Evolutionary conservation across 2,888 invertebrate species (phyloP).

Genomic region (Lomographa bimaculata): DNA sequence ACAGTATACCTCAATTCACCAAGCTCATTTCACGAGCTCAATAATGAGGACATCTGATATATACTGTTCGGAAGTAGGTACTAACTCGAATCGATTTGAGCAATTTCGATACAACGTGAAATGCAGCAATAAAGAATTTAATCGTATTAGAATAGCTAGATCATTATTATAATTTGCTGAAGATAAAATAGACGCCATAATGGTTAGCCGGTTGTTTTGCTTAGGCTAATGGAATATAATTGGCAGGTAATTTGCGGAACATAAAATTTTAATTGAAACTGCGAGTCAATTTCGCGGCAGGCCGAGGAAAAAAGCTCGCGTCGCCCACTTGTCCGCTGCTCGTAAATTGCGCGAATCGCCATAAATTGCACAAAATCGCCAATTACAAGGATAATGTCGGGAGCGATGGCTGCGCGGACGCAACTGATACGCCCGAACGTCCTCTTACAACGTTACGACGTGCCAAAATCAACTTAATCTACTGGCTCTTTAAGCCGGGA

Average conservation of each 20-base stretch:
- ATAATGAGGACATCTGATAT: conserved; percentile 11
- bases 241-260: conserved; percentile 72
- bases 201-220: conserved; percentile 49
- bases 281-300: conserved; percentile 60
- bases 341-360: conserved; percentile 78
- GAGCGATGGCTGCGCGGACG: conserved; percentile 48
- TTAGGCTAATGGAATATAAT: conserved; percentile 70
- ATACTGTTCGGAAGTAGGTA: too few relatives aligned
- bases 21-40: conserved; percentile 1
- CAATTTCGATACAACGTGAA: conserved; percentile 2
- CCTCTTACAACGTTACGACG: conserved; percentile 39
- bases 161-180: conserved; percentile 34
- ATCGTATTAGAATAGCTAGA: conserved; percentile 32
- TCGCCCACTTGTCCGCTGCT: conserved; percentile 78
- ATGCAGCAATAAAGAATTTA: conserved; percentile 10
- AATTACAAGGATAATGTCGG: conserved; percentile 76
- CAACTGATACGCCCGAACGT: conserved; percentile 34
- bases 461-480: conserved; percentile 61
- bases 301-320: conserved; percentile 47
- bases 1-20: conserved; percentile 38
- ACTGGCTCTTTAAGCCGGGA: conserved; percentile 46
- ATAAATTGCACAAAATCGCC: conserved; percentile 80
- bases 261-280: conserved; percentile 78
- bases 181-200: conserved; percentile 43
- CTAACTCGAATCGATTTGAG: too few relatives aligned